phyloP scores from a whole-genome alignment of 2,888 invertebrate genomes.

The Silvanus unidentatus region DNA sequence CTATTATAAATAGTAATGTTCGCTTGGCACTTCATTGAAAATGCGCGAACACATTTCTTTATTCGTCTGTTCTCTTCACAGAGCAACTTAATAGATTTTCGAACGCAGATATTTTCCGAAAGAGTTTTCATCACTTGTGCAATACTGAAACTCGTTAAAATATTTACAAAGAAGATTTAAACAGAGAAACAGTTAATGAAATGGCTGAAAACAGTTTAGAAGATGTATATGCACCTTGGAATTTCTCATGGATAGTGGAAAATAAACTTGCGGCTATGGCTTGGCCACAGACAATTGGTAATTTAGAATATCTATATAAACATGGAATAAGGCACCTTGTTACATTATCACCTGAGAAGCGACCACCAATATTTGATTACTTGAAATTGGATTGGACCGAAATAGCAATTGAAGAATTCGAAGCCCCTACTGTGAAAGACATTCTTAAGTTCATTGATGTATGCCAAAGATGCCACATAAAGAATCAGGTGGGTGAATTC shows the following conservation, averaged over 20 bases:
- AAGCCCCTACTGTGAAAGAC: conserved; percentile 60
- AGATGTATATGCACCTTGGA: too few species aligned
- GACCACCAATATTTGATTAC: conserved; percentile 52
- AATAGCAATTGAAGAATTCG: conserved; percentile 61
- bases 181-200: too few species aligned
- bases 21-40: too few species aligned
- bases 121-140: too few species aligned
- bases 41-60: too few species aligned
- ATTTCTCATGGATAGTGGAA: conserved; percentile 67
- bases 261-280: conserved; percentile 63
- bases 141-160: too few species aligned
- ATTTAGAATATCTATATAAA: conserved; percentile 56
- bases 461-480: conserved; percentile 52
- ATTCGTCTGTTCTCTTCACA: too few species aligned
- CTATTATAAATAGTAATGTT: too few species aligned
- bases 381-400: conserved; percentile 53
- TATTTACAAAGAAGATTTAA: too few species aligned
- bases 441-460: conserved; percentile 61
- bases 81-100: too few species aligned
- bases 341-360: conserved; percentile 60
- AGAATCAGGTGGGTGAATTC: conserved; percentile 53
- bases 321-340: conserved; percentile 60
- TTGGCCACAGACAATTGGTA: conserved; percentile 57
- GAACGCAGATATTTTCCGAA: too few species aligned
- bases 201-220: too few species aligned